These are phyloP conservation scores for Naja naja DNA, from an alignment of 2,113 vertebrate species.

Conservation along the genomic window DNA sequence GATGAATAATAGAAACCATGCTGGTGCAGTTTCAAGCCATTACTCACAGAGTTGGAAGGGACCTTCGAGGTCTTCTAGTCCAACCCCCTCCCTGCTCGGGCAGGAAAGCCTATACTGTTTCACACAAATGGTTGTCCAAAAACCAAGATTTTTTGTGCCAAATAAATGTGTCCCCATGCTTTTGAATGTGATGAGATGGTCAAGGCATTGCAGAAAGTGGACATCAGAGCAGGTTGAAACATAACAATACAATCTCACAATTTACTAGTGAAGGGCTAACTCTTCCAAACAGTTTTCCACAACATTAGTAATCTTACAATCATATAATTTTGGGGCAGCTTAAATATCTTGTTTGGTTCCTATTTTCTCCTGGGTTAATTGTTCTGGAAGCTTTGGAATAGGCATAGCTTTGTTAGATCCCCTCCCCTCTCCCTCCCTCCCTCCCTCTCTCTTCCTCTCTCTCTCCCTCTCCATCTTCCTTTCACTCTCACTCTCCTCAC, in stretches of 20 bases:
- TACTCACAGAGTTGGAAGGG: background rate
- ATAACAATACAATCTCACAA: background rate
- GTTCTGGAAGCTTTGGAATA: too few relatives aligned
- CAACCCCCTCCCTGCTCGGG: background rate
- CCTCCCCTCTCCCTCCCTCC: background rate
- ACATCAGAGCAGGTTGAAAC: background rate
- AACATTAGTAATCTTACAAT: background rate
- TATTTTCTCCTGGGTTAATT: background rate
- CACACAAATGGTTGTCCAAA: background rate
- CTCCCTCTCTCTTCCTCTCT: background rate
- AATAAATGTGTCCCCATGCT: background rate
- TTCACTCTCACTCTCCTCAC: background rate
- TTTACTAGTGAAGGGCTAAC: background rate
- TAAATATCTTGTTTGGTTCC: too few relatives aligned
- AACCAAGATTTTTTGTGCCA: background rate
- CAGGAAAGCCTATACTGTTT: background rate
- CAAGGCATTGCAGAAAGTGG: background rate
- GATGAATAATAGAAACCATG: background rate
- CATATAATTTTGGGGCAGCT: background rate
- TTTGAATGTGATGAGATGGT: background rate
- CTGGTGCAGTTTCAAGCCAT: too few relatives aligned
- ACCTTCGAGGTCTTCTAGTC: background rate
- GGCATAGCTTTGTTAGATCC: background rate
- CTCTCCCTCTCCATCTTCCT: too few relatives aligned
- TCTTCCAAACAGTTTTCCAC: background rate